Base-by-base conservation (phyloP, 1,140 invertebrate species). In the Cydia fagiglandana region DNA sequence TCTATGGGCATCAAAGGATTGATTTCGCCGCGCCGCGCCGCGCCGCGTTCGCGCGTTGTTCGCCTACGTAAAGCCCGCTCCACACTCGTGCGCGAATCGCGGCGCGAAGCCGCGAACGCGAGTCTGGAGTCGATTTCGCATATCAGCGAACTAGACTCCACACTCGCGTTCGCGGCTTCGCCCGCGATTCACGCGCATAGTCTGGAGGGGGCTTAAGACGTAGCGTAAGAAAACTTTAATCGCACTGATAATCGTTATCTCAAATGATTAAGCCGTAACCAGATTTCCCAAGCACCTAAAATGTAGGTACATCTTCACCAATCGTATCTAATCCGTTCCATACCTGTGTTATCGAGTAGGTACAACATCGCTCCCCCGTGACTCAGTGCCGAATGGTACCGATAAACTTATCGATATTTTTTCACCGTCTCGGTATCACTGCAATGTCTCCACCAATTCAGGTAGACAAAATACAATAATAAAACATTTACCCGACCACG, bases 401-500 rank as follows among this genome's bases (percentile, higher is more conserved):
- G 79, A 77, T 76, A 64, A 61, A 75, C 75, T 81, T 81, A 82
- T 82, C 82, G 79, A 79, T 17, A 10, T 82, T 86, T 83, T 85
- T 84, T 81, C 64, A 38, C 50, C 78, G 76, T 81, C 80, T 80
- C 66, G 66, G 20, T 84, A 83, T 80, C 81, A 81, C 78, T 73
- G 77, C 82, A 83, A 80, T 86, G 82, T 87, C 86, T 84, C 82
- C 74, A 73, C 28, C 79, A 86, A 90, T 84, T 82, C 90, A 91
- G 90, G 90, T 91, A 91, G 87, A 86, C 83, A 81, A 85, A 81
- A 78, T 85, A 88, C 80, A 86, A 90, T 81, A 84, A 83, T 89
- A 89, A 89, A 90, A 88, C 85, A 88, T 90, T 91, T 87, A 84
- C 79, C 82, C 79, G 84, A 82, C 77, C 70, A 83, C 78, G 78